Conservation (phyloP, 2,113 vertebrate genomes). For the Propithecus coquereli region DNA sequence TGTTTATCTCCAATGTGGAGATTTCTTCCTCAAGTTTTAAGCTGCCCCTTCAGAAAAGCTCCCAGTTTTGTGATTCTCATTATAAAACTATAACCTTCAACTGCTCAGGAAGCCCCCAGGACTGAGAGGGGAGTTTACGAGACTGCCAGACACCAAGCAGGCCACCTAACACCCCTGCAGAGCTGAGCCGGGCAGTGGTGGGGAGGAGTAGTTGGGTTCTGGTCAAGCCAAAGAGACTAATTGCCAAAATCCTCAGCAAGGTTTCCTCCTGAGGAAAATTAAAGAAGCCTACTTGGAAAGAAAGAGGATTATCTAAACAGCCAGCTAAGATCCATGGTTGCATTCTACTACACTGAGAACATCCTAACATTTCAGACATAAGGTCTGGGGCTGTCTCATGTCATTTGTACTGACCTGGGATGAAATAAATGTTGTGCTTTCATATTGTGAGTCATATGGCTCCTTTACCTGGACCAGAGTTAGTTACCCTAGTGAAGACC, state of each 20-base stretch:
- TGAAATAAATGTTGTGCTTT: neutral
- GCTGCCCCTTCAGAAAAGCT: constrained; percentile 9
- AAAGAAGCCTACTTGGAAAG: constrained; percentile 9
- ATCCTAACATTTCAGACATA: neutral
- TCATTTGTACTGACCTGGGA: neutral
- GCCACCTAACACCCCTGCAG: neutral
- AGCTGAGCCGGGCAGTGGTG: neutral
- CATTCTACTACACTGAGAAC: neutral
- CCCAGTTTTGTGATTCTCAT: constrained; percentile 22
- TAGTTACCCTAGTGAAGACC: neutral
- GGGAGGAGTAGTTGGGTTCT: neutral
- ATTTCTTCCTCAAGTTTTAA: constrained; percentile 31
- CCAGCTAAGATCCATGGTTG: neutral
- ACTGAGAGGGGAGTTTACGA: neutral
- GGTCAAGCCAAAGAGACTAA: neutral
- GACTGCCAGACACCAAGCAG: neutral
- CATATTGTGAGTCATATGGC: neutral
- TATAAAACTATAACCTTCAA: neutral
- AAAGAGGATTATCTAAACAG: neutral
- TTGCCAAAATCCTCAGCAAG: neutral
- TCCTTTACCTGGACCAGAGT: neutral
- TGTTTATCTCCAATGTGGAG: constrained; percentile 31
- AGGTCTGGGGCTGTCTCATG: neutral
- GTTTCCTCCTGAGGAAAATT: constrained; percentile 6
- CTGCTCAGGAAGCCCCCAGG: neutral